Evolutionary conservation across 1,140 invertebrate species (phyloP), one percentile per base, ranked within the genome.

Genomic region (Drosophila suzukii): DNA sequence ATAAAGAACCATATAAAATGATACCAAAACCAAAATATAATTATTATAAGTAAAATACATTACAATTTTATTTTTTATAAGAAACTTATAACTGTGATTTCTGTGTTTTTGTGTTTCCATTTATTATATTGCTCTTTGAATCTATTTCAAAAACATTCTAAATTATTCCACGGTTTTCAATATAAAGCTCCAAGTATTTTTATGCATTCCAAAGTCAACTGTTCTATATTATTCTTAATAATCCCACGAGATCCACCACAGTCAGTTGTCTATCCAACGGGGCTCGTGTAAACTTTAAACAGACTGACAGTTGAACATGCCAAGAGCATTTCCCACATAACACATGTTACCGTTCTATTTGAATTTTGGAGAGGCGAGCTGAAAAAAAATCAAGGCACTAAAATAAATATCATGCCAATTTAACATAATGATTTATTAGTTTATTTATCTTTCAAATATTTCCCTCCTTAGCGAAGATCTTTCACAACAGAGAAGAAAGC

Each of bases 391-490:
- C 71, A 75, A 71, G 65, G 61, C 68, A 65, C 56, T 86, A 86
- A 76, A 73, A 83, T 88, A 80, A 88, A 76, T 83, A 76, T 53
- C 70, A 66, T 74, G 83, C 72, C 83, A 88, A 88, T 88, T 88
- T 88, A 88, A 88, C 83, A 88, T 80, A 83, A 88, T 88, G 83
- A 88, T 88, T 88, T 88, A 88, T 88, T 88, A 74, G 75, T 66
- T 83, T 88, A 88, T 88, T 88, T 88, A 88, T 88, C 78, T 83
- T 61, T 38, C 72, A 88, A 88, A 88, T 76, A 86, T 77, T 79
- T 85, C 74, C 62, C 55, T 65, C 75, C 79, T 59, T 47, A 81
- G 75, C 72, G 60, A 43, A 83, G 75, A 62, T 85, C 81, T 86
- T 86, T 88, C 82, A 78, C 75, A 86, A 86, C 63, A 79, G 27